Evolutionary conservation across 2,888 invertebrate species (phyloP), one percentile per base, ranked within the genome.

Genomic region (Noctua janthina): DNA sequence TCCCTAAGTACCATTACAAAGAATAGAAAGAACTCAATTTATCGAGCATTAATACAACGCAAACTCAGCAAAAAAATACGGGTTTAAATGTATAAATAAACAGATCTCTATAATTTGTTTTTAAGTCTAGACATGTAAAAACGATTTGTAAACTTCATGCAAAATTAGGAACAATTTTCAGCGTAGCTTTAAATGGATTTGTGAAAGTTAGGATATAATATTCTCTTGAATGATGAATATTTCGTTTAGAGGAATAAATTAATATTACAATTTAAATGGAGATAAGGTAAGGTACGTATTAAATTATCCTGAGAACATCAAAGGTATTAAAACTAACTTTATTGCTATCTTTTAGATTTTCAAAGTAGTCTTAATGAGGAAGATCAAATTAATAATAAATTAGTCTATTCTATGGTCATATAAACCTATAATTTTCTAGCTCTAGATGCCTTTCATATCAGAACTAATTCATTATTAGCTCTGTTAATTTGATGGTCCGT

Each of bases 21-120:
- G 46, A 76, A 76, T 76, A 64, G 35, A 46, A 76, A 64, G 88
- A 90, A 91, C 91, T 92, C 92, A 92, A 92, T 93, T 91, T 91
- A 90, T 90, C 84, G 88, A 79, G 90, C 90, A 92, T 92, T 92
- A 92, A 91, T 87, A 87, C 83, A 89, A 90, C 82, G 86, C 74
- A 2, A 51, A 72, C 13, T 11, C 46, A 66, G 54, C 78, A 64
- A 74, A 78, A 79, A 77, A 81, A 49, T 23, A 49, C 51, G 8
- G 79, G 86, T 78, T 7, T 5, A 71, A 89, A 83, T 80, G 64
- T 73, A 78, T 84, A 79, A 80, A 84, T 80, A 86, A 90, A 83
- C 70, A 82, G 75, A 85, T 88, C 74, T 78, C 75, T 56, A 80
- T 72, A 81, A 82, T 74, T 86, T 82, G 46, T 81, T 87, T 78